Conservation (phyloP, 2,113 vertebrate species). For the Thamnaconus septentrionalis region DNA sequence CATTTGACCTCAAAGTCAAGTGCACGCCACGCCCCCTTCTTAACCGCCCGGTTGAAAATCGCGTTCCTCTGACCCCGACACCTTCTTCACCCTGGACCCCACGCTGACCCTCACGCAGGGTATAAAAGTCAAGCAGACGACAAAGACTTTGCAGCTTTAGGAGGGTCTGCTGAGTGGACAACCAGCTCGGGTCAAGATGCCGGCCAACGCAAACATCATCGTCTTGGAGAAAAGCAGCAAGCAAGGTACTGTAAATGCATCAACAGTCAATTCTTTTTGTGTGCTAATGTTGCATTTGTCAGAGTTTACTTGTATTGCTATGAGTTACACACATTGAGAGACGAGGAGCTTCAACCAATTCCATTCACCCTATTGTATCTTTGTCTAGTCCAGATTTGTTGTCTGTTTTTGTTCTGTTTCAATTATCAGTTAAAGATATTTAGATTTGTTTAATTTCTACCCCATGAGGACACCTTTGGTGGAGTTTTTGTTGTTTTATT, state of each 20-base stretch:
- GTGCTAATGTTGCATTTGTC: too few relatives aligned
- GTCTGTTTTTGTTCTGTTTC: too few relatives aligned
- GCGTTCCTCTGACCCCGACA: conserved; percentile 23
- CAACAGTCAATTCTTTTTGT: too few relatives aligned
- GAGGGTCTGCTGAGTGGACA: background rate
- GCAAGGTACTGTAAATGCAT: conserved; percentile 35
- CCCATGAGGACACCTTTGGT: too few relatives aligned
- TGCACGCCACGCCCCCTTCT: background rate
- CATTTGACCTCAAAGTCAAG: conserved; percentile 42
- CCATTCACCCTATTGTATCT: too few relatives aligned
- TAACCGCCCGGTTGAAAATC: conserved; percentile 9
- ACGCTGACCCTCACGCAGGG: background rate
- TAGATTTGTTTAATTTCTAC: too few relatives aligned
- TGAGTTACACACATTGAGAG: too few relatives aligned
- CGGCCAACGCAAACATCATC: conserved; percentile 8
- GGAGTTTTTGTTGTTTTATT: too few relatives aligned
- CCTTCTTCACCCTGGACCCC: background rate
- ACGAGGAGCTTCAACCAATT: too few relatives aligned
- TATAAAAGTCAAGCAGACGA: conserved; percentile 41
- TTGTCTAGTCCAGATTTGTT: too few relatives aligned
- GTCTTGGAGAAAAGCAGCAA: conserved; percentile 20
- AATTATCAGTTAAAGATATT: too few relatives aligned
- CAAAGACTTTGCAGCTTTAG: background rate
- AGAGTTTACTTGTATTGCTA: too few relatives aligned
- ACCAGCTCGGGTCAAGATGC: conserved; percentile 29